Evolutionary conservation across 2,113 vertebrate genomes (phyloP).

Genomic region (Noctilio leporinus): DNA sequence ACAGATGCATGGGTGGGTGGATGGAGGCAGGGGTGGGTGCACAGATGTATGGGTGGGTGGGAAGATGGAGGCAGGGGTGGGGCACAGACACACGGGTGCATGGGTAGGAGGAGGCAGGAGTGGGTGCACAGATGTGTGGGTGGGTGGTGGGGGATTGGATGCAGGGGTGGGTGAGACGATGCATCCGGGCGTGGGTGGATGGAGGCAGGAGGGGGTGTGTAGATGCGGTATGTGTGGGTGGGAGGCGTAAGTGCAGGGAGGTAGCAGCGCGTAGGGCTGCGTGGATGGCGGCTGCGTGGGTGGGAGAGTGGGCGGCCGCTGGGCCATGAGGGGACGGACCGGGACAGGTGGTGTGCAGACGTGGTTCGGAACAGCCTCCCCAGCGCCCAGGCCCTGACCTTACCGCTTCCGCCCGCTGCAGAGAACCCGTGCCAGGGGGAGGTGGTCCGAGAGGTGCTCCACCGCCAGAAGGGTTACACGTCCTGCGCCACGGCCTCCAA

Average conservation of each 20-base stretch:
- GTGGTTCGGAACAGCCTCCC: neutral
- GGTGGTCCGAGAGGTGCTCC: conserved; percentile 89
- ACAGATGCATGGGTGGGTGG: neutral
- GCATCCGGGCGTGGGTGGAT: too few species aligned
- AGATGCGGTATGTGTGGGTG: too few species aligned
- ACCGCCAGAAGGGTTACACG: conserved; percentile 86
- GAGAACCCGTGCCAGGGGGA: conserved; percentile 90
- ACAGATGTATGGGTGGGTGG: fast-evolving
- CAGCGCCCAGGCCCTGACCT: neutral
- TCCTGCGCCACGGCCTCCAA: conserved; percentile 87
- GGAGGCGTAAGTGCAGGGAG: too few species aligned
- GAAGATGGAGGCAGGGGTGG: neutral
- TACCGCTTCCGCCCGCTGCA: conserved; percentile 60
- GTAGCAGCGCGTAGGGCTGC: fast-evolving
- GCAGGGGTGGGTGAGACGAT: too few species aligned
- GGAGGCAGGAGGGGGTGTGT: too few species aligned
- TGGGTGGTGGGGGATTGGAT: neutral
- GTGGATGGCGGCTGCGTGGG: neutral
- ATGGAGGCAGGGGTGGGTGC: too few species aligned
- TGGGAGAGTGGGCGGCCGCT: neutral
- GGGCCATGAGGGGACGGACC: fast-evolving
- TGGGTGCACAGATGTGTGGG: neutral
- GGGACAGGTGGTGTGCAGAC: too few species aligned
- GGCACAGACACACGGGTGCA: too few species aligned
- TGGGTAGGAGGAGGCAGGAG: fast-evolving